Conservation (phyloP, 2,113 vertebrate genomes). For the Sitta europaea region DNA sequence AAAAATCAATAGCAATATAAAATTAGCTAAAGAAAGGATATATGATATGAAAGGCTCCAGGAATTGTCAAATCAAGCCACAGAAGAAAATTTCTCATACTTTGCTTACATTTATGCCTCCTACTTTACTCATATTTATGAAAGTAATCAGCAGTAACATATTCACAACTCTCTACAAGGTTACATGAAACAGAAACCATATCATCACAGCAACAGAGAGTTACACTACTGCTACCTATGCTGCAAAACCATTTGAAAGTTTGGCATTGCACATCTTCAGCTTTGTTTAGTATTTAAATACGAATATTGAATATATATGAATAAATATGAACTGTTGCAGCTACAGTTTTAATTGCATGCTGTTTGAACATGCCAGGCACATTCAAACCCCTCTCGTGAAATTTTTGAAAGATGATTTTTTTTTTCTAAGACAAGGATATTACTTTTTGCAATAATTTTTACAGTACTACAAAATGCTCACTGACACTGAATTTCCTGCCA, state of each 20-base stretch:
- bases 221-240: neutral
- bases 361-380: neutral
- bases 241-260: neutral
- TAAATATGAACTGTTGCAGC: neutral
- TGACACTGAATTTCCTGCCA: neutral
- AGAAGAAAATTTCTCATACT: neutral
- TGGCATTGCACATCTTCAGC: neutral
- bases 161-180: neutral
- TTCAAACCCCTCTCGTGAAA: neutral
- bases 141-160: neutral
- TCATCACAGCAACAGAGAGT: neutral
- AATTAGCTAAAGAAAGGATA: neutral
- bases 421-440: neutral
- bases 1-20: neutral
- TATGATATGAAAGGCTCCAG: neutral
- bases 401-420: neutral
- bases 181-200: neutral
- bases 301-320: too few species aligned
- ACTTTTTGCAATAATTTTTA: neutral
- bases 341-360: neutral
- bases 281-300: neutral
- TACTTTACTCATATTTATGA: neutral
- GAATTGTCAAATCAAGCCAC: neutral
- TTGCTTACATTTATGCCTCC: neutral
- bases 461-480: neutral